Base-by-base conservation (phyloP, 2,888 invertebrate species). In the Parthenolecanium corni region DNA sequence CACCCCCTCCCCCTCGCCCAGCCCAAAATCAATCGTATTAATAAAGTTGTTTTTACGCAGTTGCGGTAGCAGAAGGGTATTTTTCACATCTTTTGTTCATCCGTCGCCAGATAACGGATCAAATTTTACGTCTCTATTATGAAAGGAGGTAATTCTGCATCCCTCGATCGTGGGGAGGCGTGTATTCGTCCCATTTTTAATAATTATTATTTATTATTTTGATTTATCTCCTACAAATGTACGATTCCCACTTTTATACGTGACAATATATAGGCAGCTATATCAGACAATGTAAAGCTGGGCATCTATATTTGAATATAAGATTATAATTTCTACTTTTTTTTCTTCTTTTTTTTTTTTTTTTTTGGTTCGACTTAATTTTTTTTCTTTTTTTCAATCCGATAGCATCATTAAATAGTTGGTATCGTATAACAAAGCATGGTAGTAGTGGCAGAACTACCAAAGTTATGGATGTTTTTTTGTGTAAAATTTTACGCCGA, bases 41-140 rank as follows among this genome's bases (percentile, higher is more conserved):
- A 58, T 58, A 58, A 58, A 58, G 58, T 58, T 58, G 58, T 58
- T 58, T 58, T 58, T 58, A 58, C 58, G 47, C 58, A 58, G 47
- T 58, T 58, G 58, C 58, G 49, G 58, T 47, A 46, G 58, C 58
- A 58, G 47, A 58, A 58, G 58, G 58, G 58, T 58, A 58, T 58
- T 58, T 47, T 46, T 58, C 47, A 16, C 21, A 36, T 58, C 58
- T 58, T 58, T 58, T 58, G 58, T 58, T 58, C 58, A 44, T 25
- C 21, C 31, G 16, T 25, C 36, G 58, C 20, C 46, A 58, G 58
- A 58, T 58, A 58, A 58, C 58, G 58, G 49, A 58, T 58, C 49
- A 58, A 49, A 49, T 58, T 58, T 58, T 58, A 58, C 58, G 47
- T 58, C 49, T 58, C 47, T 58, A 58, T 58, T 58, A 58, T 58